These are phyloP conservation scores for Campoplex capitator DNA, from an alignment of 2,888 invertebrate species.

Conservation along the genomic window DNA sequence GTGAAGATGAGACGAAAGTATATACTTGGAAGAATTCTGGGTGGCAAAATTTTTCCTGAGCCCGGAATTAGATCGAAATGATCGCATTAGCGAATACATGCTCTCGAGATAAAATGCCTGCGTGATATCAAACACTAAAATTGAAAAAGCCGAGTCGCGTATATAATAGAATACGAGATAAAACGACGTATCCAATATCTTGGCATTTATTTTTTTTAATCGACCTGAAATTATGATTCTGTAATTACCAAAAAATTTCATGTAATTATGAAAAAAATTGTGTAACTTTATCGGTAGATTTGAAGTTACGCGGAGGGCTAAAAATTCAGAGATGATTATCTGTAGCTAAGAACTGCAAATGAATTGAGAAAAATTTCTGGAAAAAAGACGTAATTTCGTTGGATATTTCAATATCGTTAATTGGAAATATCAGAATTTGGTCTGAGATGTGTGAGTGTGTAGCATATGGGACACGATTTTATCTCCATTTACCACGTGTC, in stretches of 20 bases:
- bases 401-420: neutral
- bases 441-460: neutral
- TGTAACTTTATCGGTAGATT: neutral
- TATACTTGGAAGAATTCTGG: neutral
- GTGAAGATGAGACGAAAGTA: neutral
- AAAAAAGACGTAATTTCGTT: neutral
- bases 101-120: conserved; percentile 7
- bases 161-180: neutral
- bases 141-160: neutral
- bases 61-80: conserved; percentile 48
- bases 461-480: conserved; percentile 3
- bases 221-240: neutral
- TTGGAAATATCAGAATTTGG: neutral
- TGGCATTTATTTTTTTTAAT: neutral
- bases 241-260: neutral
- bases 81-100: conserved; percentile 28
- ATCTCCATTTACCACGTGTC: neutral
- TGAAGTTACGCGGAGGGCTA: neutral
- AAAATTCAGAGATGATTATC: neutral
- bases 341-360: neutral
- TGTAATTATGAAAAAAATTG: neutral
- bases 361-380: neutral
- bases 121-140: neutral
- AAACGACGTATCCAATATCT: neutral
- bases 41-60: conserved; percentile 18